A percentile compares a stretch with the other conserved stretches of the same genome.
phyloP scores from a whole-genome alignment of 2,888 invertebrate genomes.

The Cactoblastis cactorum region DNA sequence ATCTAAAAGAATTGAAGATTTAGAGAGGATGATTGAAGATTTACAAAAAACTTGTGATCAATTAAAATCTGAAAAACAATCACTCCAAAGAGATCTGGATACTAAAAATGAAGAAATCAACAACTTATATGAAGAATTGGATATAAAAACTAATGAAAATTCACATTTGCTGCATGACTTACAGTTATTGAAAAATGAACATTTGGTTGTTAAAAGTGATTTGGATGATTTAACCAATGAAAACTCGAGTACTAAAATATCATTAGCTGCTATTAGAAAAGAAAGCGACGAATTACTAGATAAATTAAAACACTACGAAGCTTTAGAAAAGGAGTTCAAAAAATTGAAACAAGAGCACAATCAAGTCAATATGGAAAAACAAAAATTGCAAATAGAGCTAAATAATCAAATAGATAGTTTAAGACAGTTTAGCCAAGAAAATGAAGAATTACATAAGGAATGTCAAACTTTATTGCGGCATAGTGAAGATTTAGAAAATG shows the following conservation, averaged over 20 bases:
- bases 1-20: constrained; percentile 24
- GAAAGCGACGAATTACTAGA: constrained; percentile 43
- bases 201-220: constrained; percentile 29
- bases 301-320: constrained; percentile 43
- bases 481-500: constrained; percentile 51
- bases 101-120: constrained; percentile 41
- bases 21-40: constrained; percentile 11
- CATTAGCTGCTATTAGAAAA: constrained; percentile 36
- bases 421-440: constrained; percentile 41
- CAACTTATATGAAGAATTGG: constrained; percentile 37
- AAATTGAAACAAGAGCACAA: constrained; percentile 37
- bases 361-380: constrained; percentile 41
- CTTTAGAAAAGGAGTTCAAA: constrained; percentile 40
- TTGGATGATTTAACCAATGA: constrained; percentile 40
- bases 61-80: constrained; percentile 35
- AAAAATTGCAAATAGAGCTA: constrained; percentile 42
- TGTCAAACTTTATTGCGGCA: constrained; percentile 41
- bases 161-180: constrained; percentile 34
- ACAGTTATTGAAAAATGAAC: constrained; percentile 30
- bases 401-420: constrained; percentile 32
- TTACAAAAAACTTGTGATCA: constrained; percentile 32
- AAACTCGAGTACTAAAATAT: constrained; percentile 34
- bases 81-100: constrained; percentile 35
- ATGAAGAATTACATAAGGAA: constrained; percentile 38
- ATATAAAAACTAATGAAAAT: constrained; percentile 49